Percentiles rank a stretch among this genome's conserved stretches.
These are phyloP conservation scores for Trematocara zebra DNA, from an alignment of 2,113 vertebrate species.

Conservation along the genomic window DNA sequence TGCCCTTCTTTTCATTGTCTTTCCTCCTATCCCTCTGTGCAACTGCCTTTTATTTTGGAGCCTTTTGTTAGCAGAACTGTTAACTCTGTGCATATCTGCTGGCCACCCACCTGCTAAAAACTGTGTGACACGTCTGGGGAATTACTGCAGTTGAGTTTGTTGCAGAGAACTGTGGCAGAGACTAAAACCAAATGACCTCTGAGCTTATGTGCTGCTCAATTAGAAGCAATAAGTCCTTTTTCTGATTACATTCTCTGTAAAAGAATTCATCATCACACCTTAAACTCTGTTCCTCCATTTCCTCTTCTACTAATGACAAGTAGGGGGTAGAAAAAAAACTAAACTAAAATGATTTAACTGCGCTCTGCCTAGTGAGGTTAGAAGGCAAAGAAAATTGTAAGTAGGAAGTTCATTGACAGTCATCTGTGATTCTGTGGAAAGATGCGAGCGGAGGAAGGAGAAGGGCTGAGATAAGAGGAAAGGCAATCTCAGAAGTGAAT, in stretches of 20 bases:
- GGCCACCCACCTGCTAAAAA: constrained; percentile 29
- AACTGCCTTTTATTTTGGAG: constrained; percentile 14
- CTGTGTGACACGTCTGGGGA: not conserved
- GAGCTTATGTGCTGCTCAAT: constrained; percentile 19
- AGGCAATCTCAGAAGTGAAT: constrained; percentile 45
- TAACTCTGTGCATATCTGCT: constrained; percentile 1
- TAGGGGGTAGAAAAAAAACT: not conserved
- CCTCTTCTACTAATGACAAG: not conserved
- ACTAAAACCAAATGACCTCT: constrained; percentile 3
- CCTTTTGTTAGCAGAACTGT: constrained; percentile 43
- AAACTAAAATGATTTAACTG: not conserved
- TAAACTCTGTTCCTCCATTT: not conserved
- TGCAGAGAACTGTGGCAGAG: not conserved
- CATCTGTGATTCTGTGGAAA: constrained; percentile 33
- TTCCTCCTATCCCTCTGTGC: not conserved
- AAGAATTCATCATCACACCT: constrained; percentile 26
- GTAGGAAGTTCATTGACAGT: constrained; percentile 32
- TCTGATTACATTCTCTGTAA: constrained; percentile 31
- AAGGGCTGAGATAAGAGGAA: constrained; percentile 27
- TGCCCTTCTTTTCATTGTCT: not conserved
- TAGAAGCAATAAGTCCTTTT: constrained; percentile 3
- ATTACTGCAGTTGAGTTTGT: not conserved
- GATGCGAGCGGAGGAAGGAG: constrained; percentile 18
- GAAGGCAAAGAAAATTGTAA: constrained; percentile 22
- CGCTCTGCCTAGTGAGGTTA: constrained; percentile 1